A percentile compares a stretch with the other conserved stretches of the same genome.
Evolutionary conservation across 2,113 vertebrate species (phyloP).

Genomic region (Illadopsis cleaveri): DNA sequence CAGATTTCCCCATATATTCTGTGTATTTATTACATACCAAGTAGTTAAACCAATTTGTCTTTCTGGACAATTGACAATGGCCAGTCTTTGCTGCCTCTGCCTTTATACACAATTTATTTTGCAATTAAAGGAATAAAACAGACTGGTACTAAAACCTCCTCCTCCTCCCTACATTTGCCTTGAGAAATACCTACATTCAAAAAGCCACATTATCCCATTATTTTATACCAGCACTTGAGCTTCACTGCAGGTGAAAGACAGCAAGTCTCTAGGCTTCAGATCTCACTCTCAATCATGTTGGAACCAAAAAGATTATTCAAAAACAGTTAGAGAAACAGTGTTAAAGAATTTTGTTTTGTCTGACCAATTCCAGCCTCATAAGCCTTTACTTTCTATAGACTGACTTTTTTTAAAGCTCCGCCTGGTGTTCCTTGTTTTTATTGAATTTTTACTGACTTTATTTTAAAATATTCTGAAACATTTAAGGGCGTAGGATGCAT

Average conservation of each 20-base stretch:
- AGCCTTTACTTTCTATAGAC: background rate
- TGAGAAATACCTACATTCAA: background rate
- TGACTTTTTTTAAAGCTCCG: background rate
- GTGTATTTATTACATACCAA: background rate
- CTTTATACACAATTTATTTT: background rate
- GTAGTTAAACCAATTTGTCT: background rate
- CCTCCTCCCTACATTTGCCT: background rate
- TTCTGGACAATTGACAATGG: background rate
- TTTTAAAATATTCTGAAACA: background rate
- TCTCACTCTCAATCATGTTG: background rate
- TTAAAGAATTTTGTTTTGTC: background rate
- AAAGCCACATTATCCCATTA: background rate
- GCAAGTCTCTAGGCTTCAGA: accelerated
- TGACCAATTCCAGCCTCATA: background rate
- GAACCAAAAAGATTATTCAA: background rate
- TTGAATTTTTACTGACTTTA: background rate
- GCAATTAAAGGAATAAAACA: background rate
- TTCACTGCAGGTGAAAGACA: background rate
- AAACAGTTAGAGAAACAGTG: background rate
- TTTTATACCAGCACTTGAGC: background rate
- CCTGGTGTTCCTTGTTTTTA: background rate
- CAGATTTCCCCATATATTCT: background rate
- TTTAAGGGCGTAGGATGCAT: background rate
- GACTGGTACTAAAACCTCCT: background rate
- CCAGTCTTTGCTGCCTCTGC: background rate